phyloP scores from a whole-genome alignment of 2,113 vertebrate genomes.

The Octodon degus region DNA sequence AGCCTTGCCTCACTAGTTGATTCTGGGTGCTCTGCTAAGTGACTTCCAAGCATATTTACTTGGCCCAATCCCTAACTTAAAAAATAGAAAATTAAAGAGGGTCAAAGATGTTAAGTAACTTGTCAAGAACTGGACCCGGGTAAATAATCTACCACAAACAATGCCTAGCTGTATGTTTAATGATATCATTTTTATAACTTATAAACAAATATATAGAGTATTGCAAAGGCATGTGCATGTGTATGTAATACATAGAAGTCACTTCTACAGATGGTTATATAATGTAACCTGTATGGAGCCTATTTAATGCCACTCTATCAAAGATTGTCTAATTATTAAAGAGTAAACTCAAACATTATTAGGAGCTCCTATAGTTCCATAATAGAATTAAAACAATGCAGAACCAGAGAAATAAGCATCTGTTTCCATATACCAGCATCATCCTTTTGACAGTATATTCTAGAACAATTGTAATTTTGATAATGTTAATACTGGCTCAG shows the following conservation, averaged over 20 bases:
- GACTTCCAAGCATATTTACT: not conserved
- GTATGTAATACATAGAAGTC: not conserved
- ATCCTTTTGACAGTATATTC: constrained; percentile 65
- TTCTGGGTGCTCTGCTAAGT: not conserved
- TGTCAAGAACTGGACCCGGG: not conserved
- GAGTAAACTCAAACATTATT: not conserved
- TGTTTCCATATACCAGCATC: not conserved
- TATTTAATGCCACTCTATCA: not conserved
- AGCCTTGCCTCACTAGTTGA: not conserved
- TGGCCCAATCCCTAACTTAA: not conserved
- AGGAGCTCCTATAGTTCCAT: not conserved
- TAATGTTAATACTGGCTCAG: constrained; percentile 67
- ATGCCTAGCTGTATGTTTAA: not conserved
- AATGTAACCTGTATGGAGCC: not conserved
- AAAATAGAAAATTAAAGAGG: not conserved
- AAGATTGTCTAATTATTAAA: constrained; percentile 36
- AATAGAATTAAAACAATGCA: not conserved
- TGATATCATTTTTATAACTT: not conserved
- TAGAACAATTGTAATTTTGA: constrained; percentile 76
- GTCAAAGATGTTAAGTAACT: not conserved
- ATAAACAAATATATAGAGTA: not conserved
- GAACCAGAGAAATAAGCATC: constrained; percentile 65
- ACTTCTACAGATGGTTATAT: not conserved
- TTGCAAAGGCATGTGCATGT: not conserved
- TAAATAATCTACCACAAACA: not conserved